Percentiles rank a stretch among this genome's conserved stretches.
Conservation (phyloP, 2,888 invertebrate species). For the Ormyrus nitidulus region DNA sequence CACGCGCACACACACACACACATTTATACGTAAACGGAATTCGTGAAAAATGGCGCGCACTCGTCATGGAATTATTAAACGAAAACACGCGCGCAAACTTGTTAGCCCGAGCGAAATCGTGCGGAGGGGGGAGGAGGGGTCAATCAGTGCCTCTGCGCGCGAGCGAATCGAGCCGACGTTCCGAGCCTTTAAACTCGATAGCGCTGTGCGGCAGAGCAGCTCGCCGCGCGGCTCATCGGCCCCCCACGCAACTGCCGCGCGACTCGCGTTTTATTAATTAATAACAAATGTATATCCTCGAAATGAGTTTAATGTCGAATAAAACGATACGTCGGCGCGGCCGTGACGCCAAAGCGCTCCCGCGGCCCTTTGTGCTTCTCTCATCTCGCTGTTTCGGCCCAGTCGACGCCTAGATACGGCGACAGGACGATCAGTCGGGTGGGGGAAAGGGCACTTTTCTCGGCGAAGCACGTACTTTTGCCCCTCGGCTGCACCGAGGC, state of each 20-base stretch:
- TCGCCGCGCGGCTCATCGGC: too few relatives aligned
- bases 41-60: conserved; percentile 47
- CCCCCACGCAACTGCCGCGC: conserved; percentile 26
- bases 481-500: background rate
- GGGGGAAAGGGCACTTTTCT: too few relatives aligned
- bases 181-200: conserved; percentile 67
- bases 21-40: background rate
- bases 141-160: conserved; percentile 44
- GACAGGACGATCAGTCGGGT: too few relatives aligned
- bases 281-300: conserved; percentile 68
- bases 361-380: background rate
- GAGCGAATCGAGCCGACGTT: conserved; percentile 47
- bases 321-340: conserved; percentile 64
- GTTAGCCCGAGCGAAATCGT: conserved; percentile 12
- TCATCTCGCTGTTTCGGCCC: too few relatives aligned
- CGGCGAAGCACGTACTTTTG: too few relatives aligned
- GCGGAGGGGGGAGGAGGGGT: conserved; percentile 14
- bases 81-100: conserved; percentile 36
- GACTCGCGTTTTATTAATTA: conserved; percentile 69
- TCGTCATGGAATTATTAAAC: conserved; percentile 55
- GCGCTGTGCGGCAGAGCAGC: conserved; percentile 57
- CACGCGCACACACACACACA: background rate
- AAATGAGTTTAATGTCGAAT: conserved; percentile 69
- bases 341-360: background rate
- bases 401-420: too few relatives aligned